Evolutionary conservation across 2,797 vertebrate genomes (phyloP), one percentile per base, ranked within the genome.

Genomic region (Rhinichthys osculus): DNA sequence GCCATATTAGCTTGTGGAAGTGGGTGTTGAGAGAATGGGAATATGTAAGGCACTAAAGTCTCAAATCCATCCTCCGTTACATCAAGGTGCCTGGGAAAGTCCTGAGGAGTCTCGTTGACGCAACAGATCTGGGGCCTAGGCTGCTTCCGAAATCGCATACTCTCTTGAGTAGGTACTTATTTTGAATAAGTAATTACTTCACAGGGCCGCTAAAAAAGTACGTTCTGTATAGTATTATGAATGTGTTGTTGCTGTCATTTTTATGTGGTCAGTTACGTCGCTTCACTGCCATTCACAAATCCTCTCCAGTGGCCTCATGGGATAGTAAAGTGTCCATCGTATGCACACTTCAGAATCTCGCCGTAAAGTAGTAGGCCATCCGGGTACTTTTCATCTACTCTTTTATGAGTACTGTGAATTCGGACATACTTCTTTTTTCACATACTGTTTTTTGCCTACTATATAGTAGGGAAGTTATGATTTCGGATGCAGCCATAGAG

Each of bases 31-130:
- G 73, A 89, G 91, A 92, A 8, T 52, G 87, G 90, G 89, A 90
- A 93, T 91, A 94, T 91, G 92, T 96, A 96, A 96, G 95, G 95
- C 95, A 96, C 95, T 94, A 93, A 89, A 93, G 92, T 94, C 92
- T 92, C 72, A 59, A 42, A 79, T 85, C 88, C 86, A 35, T 66
- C 87, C 89, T 89, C 78, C 81, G 44, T 91, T 70, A 71, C 78
- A 86, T 88, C 78, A 89, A 73, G 80, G 81, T 81, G 87, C 85
- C 38, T 70, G 78, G 62, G 57, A 64, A 79, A 85, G 83, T 86
- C 81, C 84, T 84, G 40, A 80, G 86, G 85, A 85, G 83, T 79
- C 78, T 78, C 54, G 35, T 42, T 67, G 50, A 78, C 54, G 33
- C 33, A 35, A 72, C 52, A 71, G 66, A 84, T 67, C 44, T 40